These are phyloP conservation scores for Melanotaenia boesemani DNA, from an alignment of 2,797 vertebrate species.

Conservation along the genomic window DNA sequence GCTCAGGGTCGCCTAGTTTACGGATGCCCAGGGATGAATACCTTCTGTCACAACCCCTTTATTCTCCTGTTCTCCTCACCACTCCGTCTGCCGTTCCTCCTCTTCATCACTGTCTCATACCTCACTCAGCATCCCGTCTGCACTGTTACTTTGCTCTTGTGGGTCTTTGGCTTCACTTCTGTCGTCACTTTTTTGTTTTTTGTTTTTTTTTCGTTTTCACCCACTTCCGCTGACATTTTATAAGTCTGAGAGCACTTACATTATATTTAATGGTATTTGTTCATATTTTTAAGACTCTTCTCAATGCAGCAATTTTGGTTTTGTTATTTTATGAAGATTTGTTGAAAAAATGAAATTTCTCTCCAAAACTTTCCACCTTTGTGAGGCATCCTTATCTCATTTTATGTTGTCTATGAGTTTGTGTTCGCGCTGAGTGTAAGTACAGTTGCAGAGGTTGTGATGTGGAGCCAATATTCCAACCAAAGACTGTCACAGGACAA, in stretches of 20 bases:
- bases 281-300: neutral
- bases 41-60: conserved; percentile 53
- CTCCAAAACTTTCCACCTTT: neutral
- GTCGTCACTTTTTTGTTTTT: neutral
- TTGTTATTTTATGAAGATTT: neutral
- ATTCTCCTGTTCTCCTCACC: conserved; percentile 43
- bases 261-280: neutral
- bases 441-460: conserved; percentile 56
- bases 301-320: neutral
- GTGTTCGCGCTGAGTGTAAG: conserved; percentile 20
- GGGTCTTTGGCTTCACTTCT: conserved; percentile 11
- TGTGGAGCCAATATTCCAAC: conserved; percentile 29
- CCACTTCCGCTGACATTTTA: neutral
- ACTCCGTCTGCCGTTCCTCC: conserved; percentile 15
- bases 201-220: neutral
- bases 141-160: conserved; percentile 19
- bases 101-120: conserved; percentile 26
- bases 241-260: neutral
- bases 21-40: conserved; percentile 52
- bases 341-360: neutral
- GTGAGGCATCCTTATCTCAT: neutral
- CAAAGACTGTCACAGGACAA: conserved; percentile 22
- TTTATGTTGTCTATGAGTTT: neutral
- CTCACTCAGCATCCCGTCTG: conserved; percentile 14
- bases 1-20: conserved; percentile 47